A percentile compares a stretch with the other conserved stretches of the same genome.
phyloP scores from a whole-genome alignment of 2,113 vertebrate genomes.

The Lipotes vexillifer region DNA sequence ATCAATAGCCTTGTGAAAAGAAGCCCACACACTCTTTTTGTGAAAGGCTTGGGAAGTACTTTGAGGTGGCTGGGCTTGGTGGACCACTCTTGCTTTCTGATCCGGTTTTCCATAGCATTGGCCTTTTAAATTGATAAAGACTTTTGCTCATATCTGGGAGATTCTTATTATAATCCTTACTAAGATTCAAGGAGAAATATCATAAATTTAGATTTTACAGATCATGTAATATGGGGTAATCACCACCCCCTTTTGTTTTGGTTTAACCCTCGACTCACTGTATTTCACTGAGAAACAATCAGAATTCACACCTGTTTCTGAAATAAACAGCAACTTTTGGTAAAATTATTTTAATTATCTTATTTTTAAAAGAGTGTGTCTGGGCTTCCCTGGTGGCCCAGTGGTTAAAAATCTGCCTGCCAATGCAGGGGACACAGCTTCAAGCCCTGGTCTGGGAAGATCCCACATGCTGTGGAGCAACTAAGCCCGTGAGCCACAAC shows the following conservation, averaged over 20 bases:
- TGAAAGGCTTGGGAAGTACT: background rate
- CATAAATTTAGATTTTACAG: background rate
- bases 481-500: no score
- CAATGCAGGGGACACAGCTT: no score
- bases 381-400: background rate
- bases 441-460: no score
- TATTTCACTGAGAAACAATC: background rate
- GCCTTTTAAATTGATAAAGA: background rate
- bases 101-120: background rate
- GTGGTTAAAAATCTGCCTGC: no score
- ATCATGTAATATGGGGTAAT: background rate
- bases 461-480: no score
- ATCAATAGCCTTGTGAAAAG: background rate
- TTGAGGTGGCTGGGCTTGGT: background rate
- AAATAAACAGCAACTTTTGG: background rate
- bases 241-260: background rate
- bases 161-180: background rate
- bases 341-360: background rate
- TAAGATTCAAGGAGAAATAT: background rate
- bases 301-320: background rate
- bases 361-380: background rate
- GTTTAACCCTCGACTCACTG: background rate
- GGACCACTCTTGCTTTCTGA: background rate
- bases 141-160: background rate
- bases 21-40: fast-evolving